These are phyloP conservation scores for Drosophila rellima DNA, from an alignment of 2,888 invertebrate species.

Conservation along the genomic window DNA sequence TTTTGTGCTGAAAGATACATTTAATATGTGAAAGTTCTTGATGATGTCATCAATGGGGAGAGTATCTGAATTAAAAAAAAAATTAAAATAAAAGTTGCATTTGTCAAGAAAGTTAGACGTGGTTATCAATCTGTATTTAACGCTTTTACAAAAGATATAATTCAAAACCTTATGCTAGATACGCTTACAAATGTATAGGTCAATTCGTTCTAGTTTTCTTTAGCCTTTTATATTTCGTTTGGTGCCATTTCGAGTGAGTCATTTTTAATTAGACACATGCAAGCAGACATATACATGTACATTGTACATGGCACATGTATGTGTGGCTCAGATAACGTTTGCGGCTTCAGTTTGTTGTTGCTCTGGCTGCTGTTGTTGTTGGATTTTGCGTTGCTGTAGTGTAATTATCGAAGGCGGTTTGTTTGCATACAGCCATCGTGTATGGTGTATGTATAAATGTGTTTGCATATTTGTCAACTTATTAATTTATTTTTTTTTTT, in stretches of 20 bases:
- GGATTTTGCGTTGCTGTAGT: conserved; percentile 27
- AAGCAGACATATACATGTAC: conserved; percentile 8
- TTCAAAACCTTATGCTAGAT: conserved; percentile 17
- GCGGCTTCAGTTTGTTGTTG: conserved; percentile 44
- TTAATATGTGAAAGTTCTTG: background rate
- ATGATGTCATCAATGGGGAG: conserved; percentile 2
- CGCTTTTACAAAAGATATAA: background rate
- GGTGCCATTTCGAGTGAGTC: conserved; percentile 61
- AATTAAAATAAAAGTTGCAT: background rate
- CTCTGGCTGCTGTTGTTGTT: conserved; percentile 4
- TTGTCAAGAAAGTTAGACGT: background rate
- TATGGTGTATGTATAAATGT: no score
- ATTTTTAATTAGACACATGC: conserved; percentile 52
- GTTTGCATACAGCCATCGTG: conserved; percentile 35
- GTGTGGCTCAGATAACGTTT: conserved; percentile 42
- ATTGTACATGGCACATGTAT: conserved; percentile 5
- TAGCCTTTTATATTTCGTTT: conserved; percentile 38
- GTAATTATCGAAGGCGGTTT: conserved; percentile 60
- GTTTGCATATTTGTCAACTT: background rate
- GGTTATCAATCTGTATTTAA: no score
- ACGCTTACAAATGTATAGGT: conserved; percentile 52
- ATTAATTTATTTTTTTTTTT: no score
- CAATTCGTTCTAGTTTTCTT: conserved; percentile 39
- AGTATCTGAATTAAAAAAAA: background rate
- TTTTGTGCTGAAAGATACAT: background rate